Evolutionary conservation across 2,888 invertebrate species (phyloP).

Genomic region (Geotrupes spiniger): DNA sequence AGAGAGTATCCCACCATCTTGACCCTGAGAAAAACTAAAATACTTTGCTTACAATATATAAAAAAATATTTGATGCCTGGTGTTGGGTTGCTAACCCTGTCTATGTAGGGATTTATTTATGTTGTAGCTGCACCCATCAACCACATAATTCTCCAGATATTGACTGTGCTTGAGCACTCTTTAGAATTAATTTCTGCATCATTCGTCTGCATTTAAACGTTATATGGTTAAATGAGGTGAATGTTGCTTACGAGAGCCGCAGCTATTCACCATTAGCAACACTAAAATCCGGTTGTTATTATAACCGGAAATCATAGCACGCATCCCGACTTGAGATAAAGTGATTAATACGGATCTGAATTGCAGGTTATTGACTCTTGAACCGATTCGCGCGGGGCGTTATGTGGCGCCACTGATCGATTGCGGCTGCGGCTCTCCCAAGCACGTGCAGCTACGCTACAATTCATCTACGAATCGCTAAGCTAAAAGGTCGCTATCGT

Average conservation of each 20-base stretch:
- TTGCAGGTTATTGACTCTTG: conserved; percentile 34
- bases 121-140: conserved; percentile 3
- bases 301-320: conserved; percentile 1
- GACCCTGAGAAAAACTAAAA: conserved; percentile 43
- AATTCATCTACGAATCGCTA: conserved; percentile 25
- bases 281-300: conserved; percentile 1
- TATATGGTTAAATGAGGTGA: conserved; percentile 7
- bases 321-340: neutral
- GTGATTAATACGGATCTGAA: conserved; percentile 9
- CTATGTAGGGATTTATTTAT: conserved; percentile 1
- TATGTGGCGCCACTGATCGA: conserved; percentile 29
- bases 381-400: conserved; percentile 29
- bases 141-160: conserved; percentile 1
- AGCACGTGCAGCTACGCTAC: conserved; percentile 23
- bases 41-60: conserved; percentile 25
- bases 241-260: neutral
- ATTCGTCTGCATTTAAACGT: neutral
- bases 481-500: conserved; percentile 26
- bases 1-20: conserved; percentile 36
- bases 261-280: neutral
- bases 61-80: conserved; percentile 25
- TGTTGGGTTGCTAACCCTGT: conserved; percentile 24
- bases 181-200: neutral
- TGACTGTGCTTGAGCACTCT: neutral
- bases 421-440: conserved; percentile 19